Conservation (phyloP, 2,113 vertebrate species). For the Nansenia antarctica region DNA sequence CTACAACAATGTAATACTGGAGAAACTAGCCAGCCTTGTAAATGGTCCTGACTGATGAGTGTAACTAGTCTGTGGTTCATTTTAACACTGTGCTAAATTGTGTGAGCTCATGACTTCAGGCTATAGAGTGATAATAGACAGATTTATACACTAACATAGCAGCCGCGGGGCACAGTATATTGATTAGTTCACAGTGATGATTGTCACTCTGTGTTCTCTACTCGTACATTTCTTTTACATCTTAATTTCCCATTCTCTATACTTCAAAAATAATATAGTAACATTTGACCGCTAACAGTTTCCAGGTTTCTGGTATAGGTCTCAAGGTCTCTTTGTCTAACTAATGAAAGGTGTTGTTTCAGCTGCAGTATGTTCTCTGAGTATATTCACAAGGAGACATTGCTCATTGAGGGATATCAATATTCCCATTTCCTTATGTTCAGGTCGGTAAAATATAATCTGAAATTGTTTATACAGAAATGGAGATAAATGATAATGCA, state of each 20-base stretch:
- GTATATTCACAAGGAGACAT: not conserved
- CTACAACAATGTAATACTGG: not conserved
- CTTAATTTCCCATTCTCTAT: not conserved
- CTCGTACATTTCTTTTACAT: not conserved
- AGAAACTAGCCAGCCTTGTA: not conserved
- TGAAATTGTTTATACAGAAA: not conserved
- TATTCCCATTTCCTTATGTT: not conserved
- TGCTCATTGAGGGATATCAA: not conserved
- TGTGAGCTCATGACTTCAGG: too few species aligned
- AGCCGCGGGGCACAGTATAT: not conserved
- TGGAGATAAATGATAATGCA: not conserved
- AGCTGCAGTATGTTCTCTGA: not conserved
- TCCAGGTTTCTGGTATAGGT: too few species aligned
- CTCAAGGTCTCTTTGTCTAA: not conserved
- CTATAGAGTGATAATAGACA: not conserved
- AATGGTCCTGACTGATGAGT: not conserved
- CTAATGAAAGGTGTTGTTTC: not conserved
- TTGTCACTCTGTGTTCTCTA: not conserved
- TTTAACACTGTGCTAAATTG: not conserved
- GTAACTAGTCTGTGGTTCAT: not conserved
- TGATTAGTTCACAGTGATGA: conserved; percentile 2
- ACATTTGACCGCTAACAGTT: not conserved
- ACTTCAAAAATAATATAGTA: not conserved
- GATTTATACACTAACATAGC: not conserved
- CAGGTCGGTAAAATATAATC: not conserved